Evolutionary conservation across 1,140 invertebrate genomes (phyloP).

Genomic region (Rhagoletis zephyria): DNA sequence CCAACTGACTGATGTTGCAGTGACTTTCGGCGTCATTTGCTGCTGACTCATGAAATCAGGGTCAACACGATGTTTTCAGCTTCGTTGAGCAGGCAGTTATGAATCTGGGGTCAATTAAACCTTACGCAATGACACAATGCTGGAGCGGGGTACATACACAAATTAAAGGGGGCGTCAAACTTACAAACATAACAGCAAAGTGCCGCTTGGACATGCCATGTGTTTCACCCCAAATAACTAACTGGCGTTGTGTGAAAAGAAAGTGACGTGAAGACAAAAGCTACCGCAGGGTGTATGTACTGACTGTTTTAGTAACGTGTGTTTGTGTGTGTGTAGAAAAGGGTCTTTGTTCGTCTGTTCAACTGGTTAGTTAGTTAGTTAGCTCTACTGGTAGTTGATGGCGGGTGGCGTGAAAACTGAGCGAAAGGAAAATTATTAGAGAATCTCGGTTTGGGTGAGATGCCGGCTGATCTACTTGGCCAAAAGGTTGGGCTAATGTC

Average conservation of each 20-base stretch:
- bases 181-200: neutral
- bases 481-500: neutral
- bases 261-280: constrained; percentile 34
- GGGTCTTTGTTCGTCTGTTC: constrained; percentile 6
- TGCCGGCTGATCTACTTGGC: neutral
- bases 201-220: neutral
- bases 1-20: constrained; percentile 27
- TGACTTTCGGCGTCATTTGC: constrained; percentile 57
- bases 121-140: constrained; percentile 56
- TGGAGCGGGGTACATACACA: neutral
- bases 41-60: constrained; percentile 66
- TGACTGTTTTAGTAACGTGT: too few species aligned
- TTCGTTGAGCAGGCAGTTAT: constrained; percentile 63
- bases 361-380: constrained; percentile 43
- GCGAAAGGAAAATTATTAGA: constrained; percentile 48
- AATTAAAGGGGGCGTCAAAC: constrained; percentile 17
- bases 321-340: neutral
- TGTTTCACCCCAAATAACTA: constrained; percentile 6
- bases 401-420: neutral
- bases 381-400: neutral
- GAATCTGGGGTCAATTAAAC: constrained; percentile 70
- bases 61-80: constrained; percentile 63
- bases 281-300: neutral
- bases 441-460: neutral
- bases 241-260: constrained; percentile 7